phyloP scores from a whole-genome alignment of 1,140 invertebrate species.

The Heliconius nattereri region DNA sequence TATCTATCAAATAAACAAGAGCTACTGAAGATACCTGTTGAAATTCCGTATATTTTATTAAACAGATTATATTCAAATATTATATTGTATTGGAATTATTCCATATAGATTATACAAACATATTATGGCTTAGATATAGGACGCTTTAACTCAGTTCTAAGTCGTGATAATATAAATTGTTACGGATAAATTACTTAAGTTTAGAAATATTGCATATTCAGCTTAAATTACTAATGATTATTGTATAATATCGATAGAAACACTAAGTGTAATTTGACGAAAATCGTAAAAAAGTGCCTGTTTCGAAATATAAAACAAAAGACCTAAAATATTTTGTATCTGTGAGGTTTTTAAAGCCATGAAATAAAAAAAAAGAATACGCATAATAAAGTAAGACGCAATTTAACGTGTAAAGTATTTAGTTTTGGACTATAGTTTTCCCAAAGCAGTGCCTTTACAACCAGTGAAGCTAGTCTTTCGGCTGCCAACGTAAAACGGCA shows the following conservation, averaged over 20 bases:
- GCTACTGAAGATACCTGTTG: conserved; percentile 63
- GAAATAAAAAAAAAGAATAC: not conserved
- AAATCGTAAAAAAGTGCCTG: conserved; percentile 53
- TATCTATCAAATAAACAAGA: conserved; percentile 62
- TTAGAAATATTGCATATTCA: conserved; percentile 41
- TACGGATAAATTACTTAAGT: conserved; percentile 44
- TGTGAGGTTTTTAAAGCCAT: not conserved
- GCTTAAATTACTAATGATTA: conserved; percentile 41
- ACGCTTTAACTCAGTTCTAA: conserved; percentile 71
- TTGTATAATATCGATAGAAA: conserved; percentile 27
- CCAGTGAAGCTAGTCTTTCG: conserved; percentile 76
- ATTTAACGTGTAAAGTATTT: not conserved
- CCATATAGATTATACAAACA: conserved; percentile 55
- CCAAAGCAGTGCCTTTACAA: conserved; percentile 65
- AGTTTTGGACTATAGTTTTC: not conserved
- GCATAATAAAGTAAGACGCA: not conserved
- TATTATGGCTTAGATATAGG: conserved; percentile 64
- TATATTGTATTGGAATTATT: not conserved
- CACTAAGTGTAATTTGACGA: conserved; percentile 49
- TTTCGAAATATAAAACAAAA: conserved; percentile 25
- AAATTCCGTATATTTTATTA: conserved; percentile 76
- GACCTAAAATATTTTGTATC: not conserved
- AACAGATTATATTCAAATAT: conserved; percentile 55
- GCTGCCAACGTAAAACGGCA: conserved; percentile 48
- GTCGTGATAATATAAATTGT: conserved; percentile 63